Conservation (phyloP, 2,888 invertebrate species). For the Gonocerus acuteangulatus region DNA sequence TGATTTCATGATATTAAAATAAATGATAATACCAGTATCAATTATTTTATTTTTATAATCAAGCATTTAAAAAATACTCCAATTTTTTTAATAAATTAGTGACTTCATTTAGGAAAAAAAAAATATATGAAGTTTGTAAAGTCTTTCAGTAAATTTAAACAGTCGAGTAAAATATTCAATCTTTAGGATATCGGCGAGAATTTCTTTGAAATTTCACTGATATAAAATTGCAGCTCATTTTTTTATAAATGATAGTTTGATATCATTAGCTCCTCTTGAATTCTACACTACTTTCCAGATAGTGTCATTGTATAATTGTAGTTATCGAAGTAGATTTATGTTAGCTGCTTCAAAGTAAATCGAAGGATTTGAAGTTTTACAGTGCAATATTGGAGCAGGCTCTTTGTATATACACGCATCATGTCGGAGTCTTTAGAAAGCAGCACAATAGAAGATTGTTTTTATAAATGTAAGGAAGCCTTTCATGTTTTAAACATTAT, state of each 20-base stretch:
- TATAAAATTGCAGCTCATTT: not conserved
- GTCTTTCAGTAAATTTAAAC: not conserved
- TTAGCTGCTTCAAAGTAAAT: constrained; percentile 9
- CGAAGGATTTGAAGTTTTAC: constrained; percentile 5
- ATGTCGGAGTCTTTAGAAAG: not conserved
- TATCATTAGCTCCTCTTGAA: not conserved
- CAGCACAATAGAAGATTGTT: constrained; percentile 8
- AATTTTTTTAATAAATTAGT: no score
- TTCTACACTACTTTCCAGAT: constrained; percentile 23
- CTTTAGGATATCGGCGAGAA: not conserved
- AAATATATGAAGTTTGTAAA: no score
- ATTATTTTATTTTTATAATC: no score
- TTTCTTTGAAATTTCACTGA: not conserved
- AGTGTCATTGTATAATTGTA: constrained; percentile 10
- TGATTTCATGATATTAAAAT: no score
- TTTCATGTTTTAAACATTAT: not conserved
- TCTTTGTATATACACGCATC: constrained; percentile 6
- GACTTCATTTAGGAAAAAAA: no score
- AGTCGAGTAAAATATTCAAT: not conserved
- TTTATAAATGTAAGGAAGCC: constrained; percentile 2
- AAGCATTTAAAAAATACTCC: no score
- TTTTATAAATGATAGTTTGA: not conserved
- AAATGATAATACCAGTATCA: no score
- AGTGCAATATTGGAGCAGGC: constrained; percentile 1
- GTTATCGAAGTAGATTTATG: not conserved